These are phyloP conservation scores for Sarcophaga subvicina DNA, from an alignment of 2,888 invertebrate species.

Conservation along the genomic window DNA sequence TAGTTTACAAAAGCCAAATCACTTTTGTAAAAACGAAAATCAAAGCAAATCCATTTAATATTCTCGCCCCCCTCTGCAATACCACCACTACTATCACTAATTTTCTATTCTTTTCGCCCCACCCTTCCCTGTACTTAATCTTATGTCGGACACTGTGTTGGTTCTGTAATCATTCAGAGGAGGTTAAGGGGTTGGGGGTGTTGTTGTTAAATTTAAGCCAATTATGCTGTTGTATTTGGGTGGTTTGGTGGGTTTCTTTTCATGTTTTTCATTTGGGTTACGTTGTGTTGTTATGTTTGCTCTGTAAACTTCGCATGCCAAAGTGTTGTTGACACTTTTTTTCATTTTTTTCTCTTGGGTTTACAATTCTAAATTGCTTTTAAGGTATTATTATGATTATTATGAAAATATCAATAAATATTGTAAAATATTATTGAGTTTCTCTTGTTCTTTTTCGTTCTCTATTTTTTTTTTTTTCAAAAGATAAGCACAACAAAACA, in stretches of 20 bases:
- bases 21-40: too few species aligned
- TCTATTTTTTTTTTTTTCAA: too few species aligned
- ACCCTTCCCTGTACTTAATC: too few species aligned
- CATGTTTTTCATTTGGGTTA: background rate
- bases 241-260: too few species aligned
- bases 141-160: too few species aligned
- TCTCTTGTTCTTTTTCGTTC: background rate
- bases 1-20: too few species aligned
- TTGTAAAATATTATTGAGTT: conserved; percentile 27
- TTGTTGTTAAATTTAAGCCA: conserved; percentile 16
- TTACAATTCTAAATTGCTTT: conserved; percentile 1
- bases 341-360: background rate
- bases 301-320: conserved; percentile 28
- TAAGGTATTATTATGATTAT: background rate
- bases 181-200: background rate
- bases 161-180: too few species aligned
- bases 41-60: too few species aligned
- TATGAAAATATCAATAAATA: background rate
- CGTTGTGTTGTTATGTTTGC: background rate
- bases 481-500: too few species aligned
- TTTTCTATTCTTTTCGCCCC: too few species aligned
- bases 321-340: conserved; percentile 49
- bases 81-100: too few species aligned
- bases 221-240: conserved; percentile 3
- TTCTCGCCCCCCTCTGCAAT: too few species aligned